Conservation (phyloP, 2,113 vertebrate species). For the Variabilichromis moorii region DNA sequence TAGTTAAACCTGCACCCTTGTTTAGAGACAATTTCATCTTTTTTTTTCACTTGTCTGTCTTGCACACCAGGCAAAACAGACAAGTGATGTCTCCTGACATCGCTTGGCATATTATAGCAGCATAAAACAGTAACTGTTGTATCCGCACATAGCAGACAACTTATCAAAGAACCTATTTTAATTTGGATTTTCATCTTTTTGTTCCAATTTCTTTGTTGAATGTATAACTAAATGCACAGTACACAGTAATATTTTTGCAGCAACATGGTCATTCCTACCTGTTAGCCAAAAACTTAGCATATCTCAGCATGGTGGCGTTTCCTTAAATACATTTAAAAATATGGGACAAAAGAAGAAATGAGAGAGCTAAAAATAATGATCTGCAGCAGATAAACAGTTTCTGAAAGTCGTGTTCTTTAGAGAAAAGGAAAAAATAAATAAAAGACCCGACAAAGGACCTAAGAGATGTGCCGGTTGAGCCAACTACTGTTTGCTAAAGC, state of each 20-base stretch:
- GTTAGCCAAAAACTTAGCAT: neutral
- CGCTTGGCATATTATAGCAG: neutral
- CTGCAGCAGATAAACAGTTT: neutral
- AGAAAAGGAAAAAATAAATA: neutral
- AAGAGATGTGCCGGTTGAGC: neutral
- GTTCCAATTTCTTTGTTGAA: neutral
- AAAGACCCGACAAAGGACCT: neutral
- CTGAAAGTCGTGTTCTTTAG: neutral
- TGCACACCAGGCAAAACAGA: neutral
- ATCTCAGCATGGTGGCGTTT: neutral
- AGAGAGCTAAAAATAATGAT: neutral
- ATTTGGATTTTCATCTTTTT: neutral
- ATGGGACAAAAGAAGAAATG: neutral
- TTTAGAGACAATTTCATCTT: neutral
- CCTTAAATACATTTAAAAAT: neutral
- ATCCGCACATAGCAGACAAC: neutral
- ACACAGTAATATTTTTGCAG: neutral
- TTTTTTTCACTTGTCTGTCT: neutral
- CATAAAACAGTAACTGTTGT: neutral
- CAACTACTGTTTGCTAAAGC: neutral
- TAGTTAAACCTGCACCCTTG: neutral
- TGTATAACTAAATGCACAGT: neutral
- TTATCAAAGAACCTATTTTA: neutral
- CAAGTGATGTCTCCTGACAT: neutral
- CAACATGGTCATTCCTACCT: neutral